These are phyloP conservation scores for Rambutsinella grinnellia DNA, from an alignment of 2,888 invertebrate genomes.

Conservation along the genomic window DNA sequence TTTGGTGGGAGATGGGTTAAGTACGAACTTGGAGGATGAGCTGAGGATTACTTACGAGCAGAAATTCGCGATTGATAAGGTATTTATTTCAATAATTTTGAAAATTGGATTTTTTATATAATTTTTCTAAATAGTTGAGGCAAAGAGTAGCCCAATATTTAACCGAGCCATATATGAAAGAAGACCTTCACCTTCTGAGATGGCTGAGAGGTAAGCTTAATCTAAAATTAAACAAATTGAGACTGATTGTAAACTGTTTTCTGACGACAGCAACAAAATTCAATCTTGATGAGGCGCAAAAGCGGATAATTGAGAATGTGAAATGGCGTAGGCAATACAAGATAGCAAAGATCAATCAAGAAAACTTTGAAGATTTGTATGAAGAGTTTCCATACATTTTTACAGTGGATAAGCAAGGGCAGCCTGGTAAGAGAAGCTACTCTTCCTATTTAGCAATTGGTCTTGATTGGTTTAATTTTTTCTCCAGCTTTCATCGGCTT, in stretches of 20 bases:
- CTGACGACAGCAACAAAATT: conserved; percentile 21
- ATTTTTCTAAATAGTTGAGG: conserved; percentile 9
- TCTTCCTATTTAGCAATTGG: neutral
- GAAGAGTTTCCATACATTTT: conserved; percentile 28
- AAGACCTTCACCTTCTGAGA: conserved; percentile 27
- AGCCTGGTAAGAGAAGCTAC: conserved; percentile 17
- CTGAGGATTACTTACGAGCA: conserved; percentile 28
- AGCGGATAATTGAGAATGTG: conserved; percentile 19
- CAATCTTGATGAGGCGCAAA: conserved; percentile 23
- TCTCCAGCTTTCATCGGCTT: conserved; percentile 25
- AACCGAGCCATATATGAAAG: conserved; percentile 35
- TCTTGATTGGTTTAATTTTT: neutral
- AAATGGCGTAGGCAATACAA: conserved; percentile 43
- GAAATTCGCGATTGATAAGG: conserved; percentile 33
- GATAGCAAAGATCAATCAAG: conserved; percentile 21
- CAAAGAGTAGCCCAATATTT: conserved; percentile 16
- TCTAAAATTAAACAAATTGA: too few species aligned
- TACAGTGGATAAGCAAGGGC: conserved; percentile 22
- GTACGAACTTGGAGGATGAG: conserved; percentile 32
- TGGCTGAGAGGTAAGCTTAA: conserved; percentile 19
- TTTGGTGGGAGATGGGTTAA: neutral
- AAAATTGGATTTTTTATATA: neutral
- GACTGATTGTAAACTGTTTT: too few species aligned
- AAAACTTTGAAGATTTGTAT: conserved; percentile 26
- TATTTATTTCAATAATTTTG: conserved; percentile 1